Conservation (phyloP, 2,113 vertebrate genomes). For the Pachyramphus minor region DNA sequence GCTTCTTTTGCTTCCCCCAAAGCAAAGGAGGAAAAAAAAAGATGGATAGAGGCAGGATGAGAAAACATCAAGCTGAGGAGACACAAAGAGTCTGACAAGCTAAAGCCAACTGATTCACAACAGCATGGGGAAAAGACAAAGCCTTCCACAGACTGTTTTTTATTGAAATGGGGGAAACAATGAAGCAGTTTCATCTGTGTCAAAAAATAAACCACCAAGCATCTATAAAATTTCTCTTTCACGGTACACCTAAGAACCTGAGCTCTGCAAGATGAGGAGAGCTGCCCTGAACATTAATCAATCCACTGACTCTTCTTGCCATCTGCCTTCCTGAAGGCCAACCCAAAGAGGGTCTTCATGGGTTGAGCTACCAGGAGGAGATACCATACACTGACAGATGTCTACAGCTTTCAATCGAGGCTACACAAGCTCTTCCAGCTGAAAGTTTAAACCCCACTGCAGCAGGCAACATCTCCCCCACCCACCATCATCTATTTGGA, state of each 20-base stretch:
- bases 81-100: not conserved
- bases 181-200: rapidly evolving
- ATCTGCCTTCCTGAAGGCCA: not conserved
- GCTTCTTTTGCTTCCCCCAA: not conserved
- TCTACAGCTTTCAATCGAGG: not conserved
- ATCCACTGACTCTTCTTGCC: not conserved
- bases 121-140: not conserved
- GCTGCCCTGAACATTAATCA: not conserved
- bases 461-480: not conserved
- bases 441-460: not conserved
- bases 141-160: rapidly evolving
- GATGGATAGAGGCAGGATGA: not conserved
- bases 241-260: not conserved
- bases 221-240: not conserved
- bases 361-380: not conserved
- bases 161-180: not conserved
- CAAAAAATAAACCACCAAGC: not conserved
- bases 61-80: rapidly evolving
- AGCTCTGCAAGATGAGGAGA: not conserved
- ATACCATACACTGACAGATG: rapidly evolving
- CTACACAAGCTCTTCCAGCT: not conserved
- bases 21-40: not conserved
- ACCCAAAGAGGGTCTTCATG: not conserved
- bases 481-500: not conserved
- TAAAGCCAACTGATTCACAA: not conserved